These are phyloP conservation scores for Chloebia gouldiae DNA, from an alignment of 2,113 vertebrate genomes.

Conservation along the genomic window DNA sequence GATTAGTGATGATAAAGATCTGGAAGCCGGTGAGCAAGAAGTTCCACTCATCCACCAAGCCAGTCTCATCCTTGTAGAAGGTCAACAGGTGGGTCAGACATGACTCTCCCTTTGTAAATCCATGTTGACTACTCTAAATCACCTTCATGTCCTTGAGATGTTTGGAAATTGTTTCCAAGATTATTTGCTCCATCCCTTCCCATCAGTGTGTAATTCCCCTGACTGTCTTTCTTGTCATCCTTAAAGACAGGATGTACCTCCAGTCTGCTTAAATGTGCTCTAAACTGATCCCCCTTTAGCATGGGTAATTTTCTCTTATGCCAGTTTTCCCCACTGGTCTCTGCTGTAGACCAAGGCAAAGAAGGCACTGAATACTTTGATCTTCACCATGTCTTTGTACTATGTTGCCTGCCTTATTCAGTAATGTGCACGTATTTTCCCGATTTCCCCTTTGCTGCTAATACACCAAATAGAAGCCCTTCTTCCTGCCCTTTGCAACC, in stretches of 20 bases:
- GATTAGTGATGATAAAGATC: background rate
- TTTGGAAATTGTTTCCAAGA: background rate
- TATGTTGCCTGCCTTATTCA: background rate
- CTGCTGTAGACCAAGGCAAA: background rate
- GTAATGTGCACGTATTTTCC: background rate
- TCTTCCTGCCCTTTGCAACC: background rate
- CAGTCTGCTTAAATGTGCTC: background rate
- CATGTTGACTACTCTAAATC: background rate
- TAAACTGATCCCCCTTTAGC: background rate
- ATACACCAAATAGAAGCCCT: background rate
- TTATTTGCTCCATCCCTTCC: background rate
- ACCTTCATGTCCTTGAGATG: background rate
- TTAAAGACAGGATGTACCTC: background rate
- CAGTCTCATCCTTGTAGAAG: background rate
- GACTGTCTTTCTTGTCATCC: background rate
- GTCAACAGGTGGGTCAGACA: background rate
- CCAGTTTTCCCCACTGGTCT: background rate
- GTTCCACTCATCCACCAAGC: background rate
- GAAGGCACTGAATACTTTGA: background rate
- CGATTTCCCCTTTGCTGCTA: background rate
- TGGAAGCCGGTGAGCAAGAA: background rate
- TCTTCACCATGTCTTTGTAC: background rate
- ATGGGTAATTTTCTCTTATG: background rate
- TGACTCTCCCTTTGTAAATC: background rate
- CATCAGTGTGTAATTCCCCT: background rate